phyloP scores from a whole-genome alignment of 2,113 vertebrate species.

The Oenanthe oenanthe region DNA sequence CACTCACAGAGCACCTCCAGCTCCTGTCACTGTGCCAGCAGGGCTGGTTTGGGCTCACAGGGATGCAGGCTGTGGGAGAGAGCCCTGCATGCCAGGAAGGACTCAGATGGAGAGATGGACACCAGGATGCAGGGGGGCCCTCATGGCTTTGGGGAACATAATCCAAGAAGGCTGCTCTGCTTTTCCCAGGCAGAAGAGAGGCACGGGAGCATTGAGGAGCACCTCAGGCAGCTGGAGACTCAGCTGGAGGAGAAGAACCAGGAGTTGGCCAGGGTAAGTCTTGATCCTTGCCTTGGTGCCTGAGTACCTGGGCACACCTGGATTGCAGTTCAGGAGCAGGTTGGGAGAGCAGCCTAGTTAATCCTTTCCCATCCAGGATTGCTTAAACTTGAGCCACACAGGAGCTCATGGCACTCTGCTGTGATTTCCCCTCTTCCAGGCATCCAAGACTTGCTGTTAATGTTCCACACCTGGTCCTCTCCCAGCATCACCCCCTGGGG shows the following conservation, averaged over 20 bases:
- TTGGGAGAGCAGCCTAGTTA: background rate
- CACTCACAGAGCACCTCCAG: background rate
- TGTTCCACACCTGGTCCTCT: background rate
- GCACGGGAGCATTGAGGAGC: slow-evolving; percentile 94
- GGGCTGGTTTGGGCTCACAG: background rate
- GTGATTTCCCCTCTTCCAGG: background rate
- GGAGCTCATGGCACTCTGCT: background rate
- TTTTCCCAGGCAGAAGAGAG: slow-evolving; percentile 91
- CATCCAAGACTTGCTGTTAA: background rate
- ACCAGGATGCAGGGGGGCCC: background rate
- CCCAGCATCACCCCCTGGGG: background rate
- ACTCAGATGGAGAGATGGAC: background rate
- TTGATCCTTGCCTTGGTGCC: background rate
- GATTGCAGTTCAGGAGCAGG: background rate
- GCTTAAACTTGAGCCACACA: background rate
- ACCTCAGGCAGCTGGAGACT: slow-evolving; percentile 91
- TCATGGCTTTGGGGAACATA: background rate
- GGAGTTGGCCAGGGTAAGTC: slow-evolving; percentile 90
- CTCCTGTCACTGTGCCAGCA: background rate
- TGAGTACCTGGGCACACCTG: background rate
- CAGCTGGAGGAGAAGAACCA: slow-evolving; percentile 98
- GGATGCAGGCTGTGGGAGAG: background rate
- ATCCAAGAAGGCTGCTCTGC: background rate
- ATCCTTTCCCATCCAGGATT: background rate
- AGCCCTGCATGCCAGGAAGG: background rate